Evolutionary conservation across 2,797 vertebrate genomes (phyloP), one percentile per base, ranked within the genome.

Genomic region (Sibirionetta formosa): DNA sequence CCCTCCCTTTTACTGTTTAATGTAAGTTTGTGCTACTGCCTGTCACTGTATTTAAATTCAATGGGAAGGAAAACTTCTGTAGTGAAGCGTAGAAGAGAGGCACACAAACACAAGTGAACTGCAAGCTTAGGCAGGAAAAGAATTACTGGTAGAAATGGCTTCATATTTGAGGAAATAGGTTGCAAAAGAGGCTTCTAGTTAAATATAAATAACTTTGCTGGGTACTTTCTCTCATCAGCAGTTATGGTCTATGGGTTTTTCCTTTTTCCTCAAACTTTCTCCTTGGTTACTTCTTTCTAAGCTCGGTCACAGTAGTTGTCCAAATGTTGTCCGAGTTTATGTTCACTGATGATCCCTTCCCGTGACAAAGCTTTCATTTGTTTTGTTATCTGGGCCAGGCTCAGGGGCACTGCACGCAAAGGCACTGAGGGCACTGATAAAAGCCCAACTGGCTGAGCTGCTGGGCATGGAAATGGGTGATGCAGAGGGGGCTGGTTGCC

Each of bases 381-480:
- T 58, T 53, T 33, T 5, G 16, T 35, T 8, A 14, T 35, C 46
- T 19, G 11, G 53, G 24, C 44, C 26, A 27, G 50, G 16, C 42
- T 29, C 42, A 36, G 56, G 31, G 38, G 36, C 29, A 9, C 9
- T 17, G 4, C 36, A 66, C 0, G 0, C 24, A 35, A 40, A 53
- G 57, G 63, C 17, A 9, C 56, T 64, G 26, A 38, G 24, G 63
- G 17, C 29, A 14, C 8, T 2, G 20, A 8, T 51, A 20, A 53
- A 58, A 64, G 18, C 14, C 3, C 1, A 17, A n/a, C 20, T 6
- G 51, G 27, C 50, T 75, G 27, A 7, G 0, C n/a, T 84, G 46
- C 24, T 26, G 4, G 53, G 22, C 22, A 20, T 71, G 22, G 9
- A 38, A 46, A 11, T 31, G 46, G 58, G 24, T 38, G 57, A 14